phyloP scores from a whole-genome alignment of 2,113 vertebrate genomes.

The Fukomys damarensis region DNA sequence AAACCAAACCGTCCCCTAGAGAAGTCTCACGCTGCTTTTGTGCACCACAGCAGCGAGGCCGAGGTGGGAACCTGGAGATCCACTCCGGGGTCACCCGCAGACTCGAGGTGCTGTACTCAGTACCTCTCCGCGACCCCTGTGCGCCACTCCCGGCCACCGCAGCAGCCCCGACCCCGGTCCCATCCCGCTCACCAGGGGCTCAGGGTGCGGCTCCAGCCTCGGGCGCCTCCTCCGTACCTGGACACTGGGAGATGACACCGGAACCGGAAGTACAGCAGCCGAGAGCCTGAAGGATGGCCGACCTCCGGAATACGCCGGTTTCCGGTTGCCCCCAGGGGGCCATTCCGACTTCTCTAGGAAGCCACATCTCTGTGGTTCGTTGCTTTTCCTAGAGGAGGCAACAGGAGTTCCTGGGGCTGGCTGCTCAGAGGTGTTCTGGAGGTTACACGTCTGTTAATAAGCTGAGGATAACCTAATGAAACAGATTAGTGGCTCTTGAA shows the following conservation, averaged over 20 bases:
- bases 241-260: not conserved
- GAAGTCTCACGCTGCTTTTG: not conserved
- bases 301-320: not conserved
- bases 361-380: conserved; percentile 8
- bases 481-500: not conserved
- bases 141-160: not conserved
- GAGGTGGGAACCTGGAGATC: not conserved
- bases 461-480: not conserved
- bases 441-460: no score
- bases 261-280: rapidly evolving
- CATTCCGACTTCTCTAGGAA: conserved; percentile 21
- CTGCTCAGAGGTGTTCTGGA: not conserved
- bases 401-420: rapidly evolving
- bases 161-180: not conserved
- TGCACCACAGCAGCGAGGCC: not conserved
- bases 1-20: not conserved
- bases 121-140: not conserved
- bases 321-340: not conserved
- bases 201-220: not conserved
- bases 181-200: conserved; percentile 53
- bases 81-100: not conserved
- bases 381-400: rapidly evolving
- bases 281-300: not conserved
- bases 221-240: not conserved
- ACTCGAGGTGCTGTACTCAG: not conserved